phyloP scores from a whole-genome alignment of 2,797 vertebrate genomes.

The Bucorvus abyssinicus region DNA sequence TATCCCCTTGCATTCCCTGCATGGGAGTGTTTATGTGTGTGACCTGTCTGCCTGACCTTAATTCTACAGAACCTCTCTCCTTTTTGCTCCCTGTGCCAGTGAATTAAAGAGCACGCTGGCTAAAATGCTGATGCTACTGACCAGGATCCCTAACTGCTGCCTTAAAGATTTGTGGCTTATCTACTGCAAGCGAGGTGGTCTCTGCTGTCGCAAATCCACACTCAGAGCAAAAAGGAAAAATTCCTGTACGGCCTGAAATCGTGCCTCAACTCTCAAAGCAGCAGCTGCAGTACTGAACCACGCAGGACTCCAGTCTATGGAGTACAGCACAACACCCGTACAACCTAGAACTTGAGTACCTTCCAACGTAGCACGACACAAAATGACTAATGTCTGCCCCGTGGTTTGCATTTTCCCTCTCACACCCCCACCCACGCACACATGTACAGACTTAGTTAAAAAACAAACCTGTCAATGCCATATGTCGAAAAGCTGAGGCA shows the following conservation, averaged over 20 bases:
- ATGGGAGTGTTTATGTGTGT: background rate
- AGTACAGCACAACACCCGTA: background rate
- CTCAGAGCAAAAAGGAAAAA: background rate
- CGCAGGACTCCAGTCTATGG: background rate
- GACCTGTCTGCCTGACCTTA: background rate
- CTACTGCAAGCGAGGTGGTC: background rate
- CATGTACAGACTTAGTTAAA: background rate
- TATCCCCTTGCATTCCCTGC: background rate
- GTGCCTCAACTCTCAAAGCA: background rate
- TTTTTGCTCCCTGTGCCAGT: background rate
- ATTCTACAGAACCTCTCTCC: background rate
- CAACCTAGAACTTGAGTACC: background rate
- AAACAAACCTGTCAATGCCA: slow-evolving; percentile 1
- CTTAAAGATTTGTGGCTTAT: background rate
- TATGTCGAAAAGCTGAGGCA: background rate
- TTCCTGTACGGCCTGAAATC: background rate
- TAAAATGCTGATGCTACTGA: background rate
- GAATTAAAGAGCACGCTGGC: background rate
- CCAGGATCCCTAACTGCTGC: background rate
- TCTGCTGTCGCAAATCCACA: background rate
- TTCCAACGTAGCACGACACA: background rate
- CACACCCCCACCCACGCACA: background rate
- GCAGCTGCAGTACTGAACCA: background rate
- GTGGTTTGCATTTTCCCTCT: slow-evolving; percentile 20
- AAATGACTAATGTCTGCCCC: slow-evolving; percentile 54